phyloP scores from a whole-genome alignment of 1,140 invertebrate genomes.

The Temnothorax longispinosus region DNA sequence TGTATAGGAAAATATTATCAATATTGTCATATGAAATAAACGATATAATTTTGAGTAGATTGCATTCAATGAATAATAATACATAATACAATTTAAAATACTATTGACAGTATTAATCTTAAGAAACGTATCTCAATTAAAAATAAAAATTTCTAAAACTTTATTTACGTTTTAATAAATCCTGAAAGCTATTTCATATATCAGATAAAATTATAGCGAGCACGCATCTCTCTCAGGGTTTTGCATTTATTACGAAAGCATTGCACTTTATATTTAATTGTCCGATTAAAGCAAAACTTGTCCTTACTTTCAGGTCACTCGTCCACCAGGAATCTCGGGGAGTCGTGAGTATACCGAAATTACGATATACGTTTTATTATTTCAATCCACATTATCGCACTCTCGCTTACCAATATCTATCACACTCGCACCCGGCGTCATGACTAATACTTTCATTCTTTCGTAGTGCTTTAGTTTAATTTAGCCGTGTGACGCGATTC shows the following conservation, averaged over 20 bases:
- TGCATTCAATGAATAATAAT: background rate
- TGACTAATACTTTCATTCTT: conserved; percentile 76
- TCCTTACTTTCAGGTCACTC: conserved; percentile 79
- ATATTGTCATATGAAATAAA: background rate
- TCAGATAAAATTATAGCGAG: too few species aligned
- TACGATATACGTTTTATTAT: background rate
- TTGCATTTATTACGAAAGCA: background rate
- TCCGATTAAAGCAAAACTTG: conserved; percentile 39
- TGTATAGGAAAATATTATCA: background rate
- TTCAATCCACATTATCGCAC: conserved; percentile 22
- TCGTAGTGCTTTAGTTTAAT: conserved; percentile 50
- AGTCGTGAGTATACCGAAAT: conserved; percentile 82
- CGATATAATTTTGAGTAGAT: background rate
- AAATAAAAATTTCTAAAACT: background rate
- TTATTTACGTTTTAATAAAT: background rate
- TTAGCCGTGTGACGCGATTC: background rate
- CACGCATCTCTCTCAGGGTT: background rate
- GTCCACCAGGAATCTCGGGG: conserved; percentile 80
- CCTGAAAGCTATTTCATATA: background rate
- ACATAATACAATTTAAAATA: background rate
- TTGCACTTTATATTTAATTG: background rate
- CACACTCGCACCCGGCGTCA: conserved; percentile 55
- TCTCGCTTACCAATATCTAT: conserved; percentile 43
- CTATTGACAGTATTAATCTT: background rate
- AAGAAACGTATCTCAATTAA: background rate